Evolutionary conservation across 2,797 vertebrate genomes (phyloP).

Genomic region (Sebastes iracundus): DNA sequence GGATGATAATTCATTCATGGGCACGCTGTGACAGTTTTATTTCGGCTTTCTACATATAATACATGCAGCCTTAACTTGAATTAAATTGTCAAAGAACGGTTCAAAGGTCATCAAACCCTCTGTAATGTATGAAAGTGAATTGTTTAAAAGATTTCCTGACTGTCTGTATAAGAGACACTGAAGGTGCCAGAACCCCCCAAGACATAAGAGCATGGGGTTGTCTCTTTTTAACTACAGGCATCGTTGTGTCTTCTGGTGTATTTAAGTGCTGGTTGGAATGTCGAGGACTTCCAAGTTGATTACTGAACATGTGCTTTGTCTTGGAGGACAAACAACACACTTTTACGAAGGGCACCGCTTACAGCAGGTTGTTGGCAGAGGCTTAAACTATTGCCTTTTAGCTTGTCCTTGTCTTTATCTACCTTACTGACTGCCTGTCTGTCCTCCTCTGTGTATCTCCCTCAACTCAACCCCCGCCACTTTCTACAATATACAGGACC

Average conservation of each 20-base stretch:
- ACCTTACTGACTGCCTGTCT: not conserved
- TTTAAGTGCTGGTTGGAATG: not conserved
- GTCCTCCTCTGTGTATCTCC: not conserved
- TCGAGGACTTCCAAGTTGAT: not conserved
- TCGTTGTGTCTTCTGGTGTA: not conserved
- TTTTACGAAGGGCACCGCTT: not conserved
- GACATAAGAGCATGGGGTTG: not conserved
- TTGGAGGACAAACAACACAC: not conserved
- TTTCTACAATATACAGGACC: not conserved
- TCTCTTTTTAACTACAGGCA: not conserved
- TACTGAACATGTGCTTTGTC: not conserved
- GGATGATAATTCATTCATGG: not conserved
- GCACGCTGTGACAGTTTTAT: not conserved
- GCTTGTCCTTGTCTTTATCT: slow-evolving; percentile 15
- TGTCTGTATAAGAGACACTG: not conserved
- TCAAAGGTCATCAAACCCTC: not conserved
- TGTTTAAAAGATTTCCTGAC: not conserved
- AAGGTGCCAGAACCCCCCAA: not conserved
- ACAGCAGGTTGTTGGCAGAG: not conserved
- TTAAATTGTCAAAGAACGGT: not conserved
- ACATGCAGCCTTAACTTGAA: not conserved
- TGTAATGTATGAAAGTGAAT: not conserved
- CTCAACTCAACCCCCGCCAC: not conserved
- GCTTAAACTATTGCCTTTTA: not conserved
- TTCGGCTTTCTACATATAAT: not conserved